A percentile compares a stretch with the other conserved stretches of the same genome.
phyloP scores from a whole-genome alignment of 2,888 invertebrate genomes.

The Xestia c-nigrum region DNA sequence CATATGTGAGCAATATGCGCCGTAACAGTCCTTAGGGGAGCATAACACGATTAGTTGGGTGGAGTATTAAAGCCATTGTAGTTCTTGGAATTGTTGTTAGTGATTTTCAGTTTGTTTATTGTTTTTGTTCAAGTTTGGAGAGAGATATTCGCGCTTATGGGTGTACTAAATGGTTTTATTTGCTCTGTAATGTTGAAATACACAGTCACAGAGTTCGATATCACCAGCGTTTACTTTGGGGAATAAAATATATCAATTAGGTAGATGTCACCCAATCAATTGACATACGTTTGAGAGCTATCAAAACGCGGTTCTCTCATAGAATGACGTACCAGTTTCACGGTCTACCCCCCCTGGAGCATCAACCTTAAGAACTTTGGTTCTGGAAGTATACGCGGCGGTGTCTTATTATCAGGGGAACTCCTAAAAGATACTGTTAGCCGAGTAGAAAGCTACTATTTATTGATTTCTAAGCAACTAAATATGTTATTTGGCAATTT shows the following conservation, averaged over 20 bases:
- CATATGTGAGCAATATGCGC: constrained; percentile 64
- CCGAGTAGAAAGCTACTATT: too few species aligned
- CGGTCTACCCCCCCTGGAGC: too few species aligned
- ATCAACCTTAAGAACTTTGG: too few species aligned
- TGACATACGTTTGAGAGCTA: too few species aligned
- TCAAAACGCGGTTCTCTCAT: too few species aligned
- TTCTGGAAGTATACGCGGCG: too few species aligned
- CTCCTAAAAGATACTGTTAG: too few species aligned
- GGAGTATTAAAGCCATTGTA: constrained; percentile 32
- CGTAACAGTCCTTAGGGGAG: constrained; percentile 46
- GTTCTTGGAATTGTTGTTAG: constrained; percentile 37
- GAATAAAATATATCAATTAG: neutral
- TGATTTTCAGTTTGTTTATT: constrained; percentile 46
- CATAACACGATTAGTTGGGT: constrained; percentile 55
- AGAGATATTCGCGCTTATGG: neutral
- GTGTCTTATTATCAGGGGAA: too few species aligned
- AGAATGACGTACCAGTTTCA: too few species aligned
- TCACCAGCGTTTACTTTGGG: neutral
- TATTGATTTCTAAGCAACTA: too few species aligned
- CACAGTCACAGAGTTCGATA: neutral
- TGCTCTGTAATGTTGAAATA: neutral
- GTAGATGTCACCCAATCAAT: too few species aligned
- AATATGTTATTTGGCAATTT: too few species aligned
- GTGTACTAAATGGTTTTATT: constrained; percentile 12
- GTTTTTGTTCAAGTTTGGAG: constrained; percentile 27